phyloP scores from a whole-genome alignment of 1,140 invertebrate genomes.

The Penaeus japonicus region DNA sequence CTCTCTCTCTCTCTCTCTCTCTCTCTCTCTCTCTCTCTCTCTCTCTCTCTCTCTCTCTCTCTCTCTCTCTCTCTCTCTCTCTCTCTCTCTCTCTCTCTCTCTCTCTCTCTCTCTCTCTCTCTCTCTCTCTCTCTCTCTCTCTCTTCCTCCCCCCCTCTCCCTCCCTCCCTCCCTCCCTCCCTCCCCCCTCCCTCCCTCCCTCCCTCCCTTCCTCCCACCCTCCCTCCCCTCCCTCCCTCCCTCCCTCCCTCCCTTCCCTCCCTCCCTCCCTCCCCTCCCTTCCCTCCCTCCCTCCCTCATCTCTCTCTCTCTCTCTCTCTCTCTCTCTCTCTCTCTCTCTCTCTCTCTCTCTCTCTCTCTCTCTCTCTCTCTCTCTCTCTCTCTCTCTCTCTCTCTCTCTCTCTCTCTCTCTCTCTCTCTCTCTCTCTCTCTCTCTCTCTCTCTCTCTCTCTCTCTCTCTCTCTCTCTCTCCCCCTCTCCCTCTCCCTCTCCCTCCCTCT shows the following conservation, averaged over 20 bases:
- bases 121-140: slow-evolving; percentile 12
- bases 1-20: neutral
- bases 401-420: no score
- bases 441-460: slow-evolving; percentile 12
- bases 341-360: neutral
- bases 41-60: no score
- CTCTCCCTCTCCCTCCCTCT: neutral
- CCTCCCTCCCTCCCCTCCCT: no score
- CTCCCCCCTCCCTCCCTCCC: no score
- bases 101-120: neutral
- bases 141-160: neutral
- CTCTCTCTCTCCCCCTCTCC: neutral
- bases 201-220: no score
- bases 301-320: slow-evolving; percentile 2
- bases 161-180: neutral
- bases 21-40: neutral
- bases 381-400: no score
- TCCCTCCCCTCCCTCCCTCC: no score
- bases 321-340: neutral
- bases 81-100: no score
- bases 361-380: no score
- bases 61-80: no score
- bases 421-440: neutral
- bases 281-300: neutral
- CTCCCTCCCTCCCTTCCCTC: no score